Conservation (phyloP, 1,140 invertebrate genomes). For the Saccostrea glomerata region DNA sequence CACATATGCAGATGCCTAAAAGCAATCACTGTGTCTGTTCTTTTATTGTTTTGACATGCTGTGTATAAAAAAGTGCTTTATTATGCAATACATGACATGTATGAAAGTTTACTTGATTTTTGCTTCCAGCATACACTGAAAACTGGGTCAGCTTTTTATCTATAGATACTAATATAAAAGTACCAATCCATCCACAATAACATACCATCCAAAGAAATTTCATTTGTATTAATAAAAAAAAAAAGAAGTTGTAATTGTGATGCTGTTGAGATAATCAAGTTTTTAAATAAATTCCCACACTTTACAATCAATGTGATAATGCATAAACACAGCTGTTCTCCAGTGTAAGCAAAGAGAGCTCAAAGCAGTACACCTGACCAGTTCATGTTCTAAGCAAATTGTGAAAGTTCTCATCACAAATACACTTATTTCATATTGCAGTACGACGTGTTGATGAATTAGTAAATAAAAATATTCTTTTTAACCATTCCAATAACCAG, state of each 20-base stretch:
- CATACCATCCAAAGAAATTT: too few relatives aligned
- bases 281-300: not conserved
- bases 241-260: too few relatives aligned
- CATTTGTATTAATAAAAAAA: too few relatives aligned
- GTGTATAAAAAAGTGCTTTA: not conserved
- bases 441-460: not conserved
- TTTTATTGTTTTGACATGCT: not conserved
- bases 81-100: not conserved
- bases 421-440: not conserved
- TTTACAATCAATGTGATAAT: not conserved
- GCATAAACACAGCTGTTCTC: not conserved
- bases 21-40: not conserved
- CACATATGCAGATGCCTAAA: not conserved
- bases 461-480: too few relatives aligned
- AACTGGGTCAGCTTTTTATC: not conserved
- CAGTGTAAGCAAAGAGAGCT: not conserved
- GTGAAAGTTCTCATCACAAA: not conserved
- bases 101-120: too few relatives aligned
- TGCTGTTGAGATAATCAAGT: too few relatives aligned
- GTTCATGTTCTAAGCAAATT: too few relatives aligned
- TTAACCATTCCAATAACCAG: too few relatives aligned
- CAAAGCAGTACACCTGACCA: not conserved
- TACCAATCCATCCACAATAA: not conserved
- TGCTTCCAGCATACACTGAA: not conserved
- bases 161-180: not conserved